phyloP scores from a whole-genome alignment of 2,888 invertebrate genomes.

The Tyria jacobaeae region DNA sequence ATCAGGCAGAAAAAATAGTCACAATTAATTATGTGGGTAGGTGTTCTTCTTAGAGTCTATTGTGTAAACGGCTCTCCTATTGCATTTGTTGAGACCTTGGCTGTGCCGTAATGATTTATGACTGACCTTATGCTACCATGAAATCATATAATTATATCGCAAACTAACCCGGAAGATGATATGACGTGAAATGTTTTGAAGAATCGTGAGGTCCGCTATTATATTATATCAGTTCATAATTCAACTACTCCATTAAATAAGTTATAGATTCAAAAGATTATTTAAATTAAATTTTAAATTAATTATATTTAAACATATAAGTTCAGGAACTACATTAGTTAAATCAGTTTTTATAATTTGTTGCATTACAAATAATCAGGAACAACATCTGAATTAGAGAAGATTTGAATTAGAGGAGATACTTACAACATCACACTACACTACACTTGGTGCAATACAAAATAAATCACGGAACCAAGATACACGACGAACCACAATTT shows the following conservation, averaged over 20 bases:
- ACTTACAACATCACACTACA: no score
- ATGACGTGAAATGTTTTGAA: constrained; percentile 59
- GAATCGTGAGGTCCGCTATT: constrained; percentile 69
- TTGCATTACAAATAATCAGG: no score
- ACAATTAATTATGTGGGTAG: constrained; percentile 39
- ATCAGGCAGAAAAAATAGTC: constrained; percentile 28
- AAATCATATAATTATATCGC: constrained; percentile 73
- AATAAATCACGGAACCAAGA: no score
- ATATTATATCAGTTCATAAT: constrained; percentile 28
- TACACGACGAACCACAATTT: no score
- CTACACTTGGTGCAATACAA: no score
- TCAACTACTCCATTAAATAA: constrained; percentile 13
- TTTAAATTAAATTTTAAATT: not conserved
- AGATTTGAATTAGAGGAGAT: no score
- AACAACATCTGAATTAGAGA: no score
- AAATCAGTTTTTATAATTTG: no score
- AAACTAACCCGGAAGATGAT: constrained; percentile 72
- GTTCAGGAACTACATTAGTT: no score
- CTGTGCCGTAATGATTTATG: constrained; percentile 64
- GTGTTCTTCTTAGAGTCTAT: constrained; percentile 48
- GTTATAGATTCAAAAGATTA: not conserved
- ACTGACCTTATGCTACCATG: constrained; percentile 63
- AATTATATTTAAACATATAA: no score
- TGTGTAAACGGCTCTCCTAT: constrained; percentile 45
- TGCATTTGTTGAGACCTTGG: constrained; percentile 58